A percentile compares a stretch with the other conserved stretches of the same genome.
Conservation (phyloP, 2,888 invertebrate species). For the Elysia crispata region DNA sequence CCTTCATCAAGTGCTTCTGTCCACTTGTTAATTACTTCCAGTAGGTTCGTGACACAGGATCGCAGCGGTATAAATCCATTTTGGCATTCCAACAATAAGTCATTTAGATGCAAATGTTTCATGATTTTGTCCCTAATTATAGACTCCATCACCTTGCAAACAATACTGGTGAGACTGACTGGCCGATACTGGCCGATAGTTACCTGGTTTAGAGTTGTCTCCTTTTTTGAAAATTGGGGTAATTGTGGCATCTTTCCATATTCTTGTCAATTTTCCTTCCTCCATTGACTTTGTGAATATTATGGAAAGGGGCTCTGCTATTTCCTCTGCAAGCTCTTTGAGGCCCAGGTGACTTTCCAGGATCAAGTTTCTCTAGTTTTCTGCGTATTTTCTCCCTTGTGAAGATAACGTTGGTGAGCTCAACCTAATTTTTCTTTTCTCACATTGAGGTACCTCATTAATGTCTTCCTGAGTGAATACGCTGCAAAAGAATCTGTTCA, state of each 20-base stretch:
- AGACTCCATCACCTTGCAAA: slow-evolving; percentile 39
- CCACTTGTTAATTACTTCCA: too few species aligned
- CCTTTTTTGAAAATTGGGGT: slow-evolving; percentile 40
- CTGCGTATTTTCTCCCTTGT: not conserved
- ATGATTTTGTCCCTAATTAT: slow-evolving; percentile 29
- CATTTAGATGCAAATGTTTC: slow-evolving; percentile 10
- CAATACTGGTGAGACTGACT: slow-evolving; percentile 37
- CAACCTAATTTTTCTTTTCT: not conserved
- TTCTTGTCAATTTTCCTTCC: slow-evolving; percentile 3
- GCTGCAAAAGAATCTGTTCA: slow-evolving; percentile 31
- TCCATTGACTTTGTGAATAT: slow-evolving; percentile 7
- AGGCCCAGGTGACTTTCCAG: not conserved
- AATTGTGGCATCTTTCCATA: not conserved
- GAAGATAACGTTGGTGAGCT: not conserved
- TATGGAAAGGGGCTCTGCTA: slow-evolving; percentile 7
- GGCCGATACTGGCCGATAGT: slow-evolving; percentile 38
- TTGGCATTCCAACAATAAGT: slow-evolving; percentile 14
- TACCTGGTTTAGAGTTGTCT: not conserved
- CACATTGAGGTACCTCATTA: not conserved
- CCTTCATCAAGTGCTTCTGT: too few species aligned
- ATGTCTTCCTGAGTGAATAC: slow-evolving; percentile 19
- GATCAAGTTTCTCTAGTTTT: not conserved
- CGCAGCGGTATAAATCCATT: slow-evolving; percentile 35
- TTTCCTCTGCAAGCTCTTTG: slow-evolving; percentile 13
- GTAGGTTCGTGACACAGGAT: too few species aligned